These are phyloP conservation scores for Thumatha senex DNA, from an alignment of 2,888 invertebrate species.

Conservation along the genomic window DNA sequence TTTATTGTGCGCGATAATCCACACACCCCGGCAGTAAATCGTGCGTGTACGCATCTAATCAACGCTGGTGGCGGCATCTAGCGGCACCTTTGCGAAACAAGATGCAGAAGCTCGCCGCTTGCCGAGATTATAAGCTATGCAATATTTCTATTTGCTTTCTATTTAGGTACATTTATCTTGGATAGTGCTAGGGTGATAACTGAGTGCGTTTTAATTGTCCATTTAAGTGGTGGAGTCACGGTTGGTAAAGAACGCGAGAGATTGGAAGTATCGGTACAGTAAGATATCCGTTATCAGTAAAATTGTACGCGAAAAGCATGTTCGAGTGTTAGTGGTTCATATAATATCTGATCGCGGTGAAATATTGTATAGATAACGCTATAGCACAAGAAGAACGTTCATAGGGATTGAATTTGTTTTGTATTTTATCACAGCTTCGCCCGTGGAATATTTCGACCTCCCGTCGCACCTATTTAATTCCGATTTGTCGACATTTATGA, in stretches of 20 bases:
- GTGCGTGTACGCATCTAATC: slow-evolving; percentile 75
- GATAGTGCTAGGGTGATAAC: slow-evolving; percentile 14
- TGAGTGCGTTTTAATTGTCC: slow-evolving; percentile 39
- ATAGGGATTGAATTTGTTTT: neutral
- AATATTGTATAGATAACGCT: neutral
- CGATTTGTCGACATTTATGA: too few relatives aligned
- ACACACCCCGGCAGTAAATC: slow-evolving; percentile 71
- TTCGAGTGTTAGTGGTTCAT: neutral
- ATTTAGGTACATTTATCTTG: slow-evolving; percentile 19
- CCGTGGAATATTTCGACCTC: too few relatives aligned
- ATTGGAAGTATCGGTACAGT: slow-evolving; percentile 20
- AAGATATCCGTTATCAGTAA: slow-evolving; percentile 2
- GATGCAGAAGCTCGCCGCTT: slow-evolving; percentile 69
- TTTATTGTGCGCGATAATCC: slow-evolving; percentile 75
- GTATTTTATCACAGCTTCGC: neutral
- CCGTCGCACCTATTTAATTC: too few relatives aligned
- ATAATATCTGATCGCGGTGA: slow-evolving; percentile 2
- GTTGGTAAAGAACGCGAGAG: slow-evolving; percentile 30
- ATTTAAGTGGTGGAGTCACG: slow-evolving; percentile 33
- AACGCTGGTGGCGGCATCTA: slow-evolving; percentile 65
- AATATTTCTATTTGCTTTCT: slow-evolving; percentile 67
- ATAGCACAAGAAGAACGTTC: neutral
- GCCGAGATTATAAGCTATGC: slow-evolving; percentile 40
- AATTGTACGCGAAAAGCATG: neutral
- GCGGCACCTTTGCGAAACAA: slow-evolving; percentile 75